These are phyloP conservation scores for Meteorus sp. DNA, from an alignment of 1,140 invertebrate species.

Conservation along the genomic window DNA sequence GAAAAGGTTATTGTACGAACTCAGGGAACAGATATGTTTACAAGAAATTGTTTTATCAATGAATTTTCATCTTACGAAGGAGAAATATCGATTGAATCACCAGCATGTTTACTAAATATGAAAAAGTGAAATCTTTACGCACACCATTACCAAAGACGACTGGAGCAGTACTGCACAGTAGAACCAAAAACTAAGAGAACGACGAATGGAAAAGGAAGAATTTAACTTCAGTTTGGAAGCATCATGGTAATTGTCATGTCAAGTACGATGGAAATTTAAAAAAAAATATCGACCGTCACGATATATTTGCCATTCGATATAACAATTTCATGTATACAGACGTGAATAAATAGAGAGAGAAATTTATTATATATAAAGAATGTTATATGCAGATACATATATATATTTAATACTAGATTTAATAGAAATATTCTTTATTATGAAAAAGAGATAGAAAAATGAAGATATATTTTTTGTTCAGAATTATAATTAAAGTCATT, in stretches of 20 bases:
- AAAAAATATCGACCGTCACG: conserved; percentile 4
- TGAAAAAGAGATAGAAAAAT: conserved; percentile 33
- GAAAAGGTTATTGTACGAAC: conserved; percentile 51
- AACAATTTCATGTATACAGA: conserved; percentile 17
- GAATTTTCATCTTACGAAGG: conserved; percentile 25
- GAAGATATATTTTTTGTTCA: no score
- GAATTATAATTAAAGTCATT: no score
- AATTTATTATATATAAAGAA: conserved; percentile 8
- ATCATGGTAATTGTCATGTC: no score
- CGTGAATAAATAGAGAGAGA: conserved; percentile 22
- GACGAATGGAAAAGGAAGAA: conserved; percentile 21
- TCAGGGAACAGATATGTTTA: conserved; percentile 50
- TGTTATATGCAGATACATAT: conserved; percentile 33
- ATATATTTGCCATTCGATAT: conserved; percentile 14
- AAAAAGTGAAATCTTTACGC: conserved; percentile 27
- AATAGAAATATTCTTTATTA: conserved; percentile 37
- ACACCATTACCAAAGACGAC: conserved; percentile 51
- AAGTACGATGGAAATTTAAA: conserved; percentile 4
- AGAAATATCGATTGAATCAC: conserved; percentile 29
- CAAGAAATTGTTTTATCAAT: conserved; percentile 35
- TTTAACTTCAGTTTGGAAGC: conserved; percentile 3
- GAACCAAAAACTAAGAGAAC: conserved; percentile 46
- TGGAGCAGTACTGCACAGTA: conserved; percentile 45
- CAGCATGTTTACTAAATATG: conserved; percentile 10
- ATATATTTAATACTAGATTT: conserved; percentile 28